A percentile compares a stretch with the other conserved stretches of the same genome.
These are phyloP conservation scores for Neuroterus valhalla DNA, from an alignment of 1,140 invertebrate species.

Conservation along the genomic window DNA sequence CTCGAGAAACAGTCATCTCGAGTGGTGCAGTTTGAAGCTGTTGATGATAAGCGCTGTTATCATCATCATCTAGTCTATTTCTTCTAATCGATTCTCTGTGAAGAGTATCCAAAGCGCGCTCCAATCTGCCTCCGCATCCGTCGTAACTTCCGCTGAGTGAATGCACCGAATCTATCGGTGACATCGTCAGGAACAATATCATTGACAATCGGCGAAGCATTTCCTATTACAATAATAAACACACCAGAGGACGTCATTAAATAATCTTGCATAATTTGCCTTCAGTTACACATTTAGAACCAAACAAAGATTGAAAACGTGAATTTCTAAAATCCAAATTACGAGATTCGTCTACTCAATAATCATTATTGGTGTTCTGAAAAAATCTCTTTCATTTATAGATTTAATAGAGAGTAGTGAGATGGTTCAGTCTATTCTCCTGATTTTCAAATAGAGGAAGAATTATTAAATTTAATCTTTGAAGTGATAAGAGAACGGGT, in stretches of 20 bases:
- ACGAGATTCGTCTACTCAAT: too few relatives aligned
- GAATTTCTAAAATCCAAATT: too few relatives aligned
- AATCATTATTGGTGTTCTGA: too few relatives aligned
- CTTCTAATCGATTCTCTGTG: slow-evolving; percentile 59
- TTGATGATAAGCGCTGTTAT: slow-evolving; percentile 61
- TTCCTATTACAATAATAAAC: slow-evolving; percentile 44
- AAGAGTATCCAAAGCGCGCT: slow-evolving; percentile 69
- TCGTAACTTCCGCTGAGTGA: slow-evolving; percentile 55
- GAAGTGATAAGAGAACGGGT: too few relatives aligned
- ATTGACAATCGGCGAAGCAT: slow-evolving; percentile 47
- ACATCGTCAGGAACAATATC: slow-evolving; percentile 52
- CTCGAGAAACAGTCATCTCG: slow-evolving; percentile 67
- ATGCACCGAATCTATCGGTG: slow-evolving; percentile 43
- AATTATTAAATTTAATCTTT: too few relatives aligned
- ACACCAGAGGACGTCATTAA: slow-evolving; percentile 9
- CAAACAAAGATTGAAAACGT: neutral
- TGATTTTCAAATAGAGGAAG: too few relatives aligned
- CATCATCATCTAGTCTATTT: slow-evolving; percentile 61
- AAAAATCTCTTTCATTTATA: too few relatives aligned
- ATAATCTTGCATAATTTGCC: slow-evolving; percentile 3
- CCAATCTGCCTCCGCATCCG: slow-evolving; percentile 68
- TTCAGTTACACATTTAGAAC: neutral
- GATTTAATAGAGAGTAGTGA: too few relatives aligned
- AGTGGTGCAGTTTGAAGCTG: slow-evolving; percentile 66
- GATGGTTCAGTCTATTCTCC: too few relatives aligned